These are phyloP conservation scores for Hemiprocne comata DNA, from an alignment of 2,113 vertebrate species.

Conservation along the genomic window DNA sequence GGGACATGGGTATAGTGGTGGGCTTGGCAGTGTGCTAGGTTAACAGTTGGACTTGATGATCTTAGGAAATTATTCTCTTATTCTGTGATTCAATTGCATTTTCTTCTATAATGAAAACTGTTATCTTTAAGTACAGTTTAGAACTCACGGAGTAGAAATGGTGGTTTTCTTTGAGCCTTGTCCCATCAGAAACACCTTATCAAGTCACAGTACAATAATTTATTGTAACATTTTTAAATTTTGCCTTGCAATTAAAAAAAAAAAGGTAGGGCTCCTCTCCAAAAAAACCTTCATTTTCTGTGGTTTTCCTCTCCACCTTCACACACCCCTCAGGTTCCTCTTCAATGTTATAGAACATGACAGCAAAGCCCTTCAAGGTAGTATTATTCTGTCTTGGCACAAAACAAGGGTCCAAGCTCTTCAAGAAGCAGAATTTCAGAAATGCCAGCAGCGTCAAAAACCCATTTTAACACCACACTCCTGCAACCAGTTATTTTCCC, in stretches of 20 bases:
- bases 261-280: background rate
- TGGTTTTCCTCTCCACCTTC: background rate
- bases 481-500: background rate
- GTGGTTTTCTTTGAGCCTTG: background rate
- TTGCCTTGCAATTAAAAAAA: background rate
- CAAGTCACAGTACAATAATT: background rate
- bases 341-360: background rate
- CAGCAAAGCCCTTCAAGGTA: background rate
- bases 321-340: background rate
- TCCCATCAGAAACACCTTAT: background rate
- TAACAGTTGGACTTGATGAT: no score
- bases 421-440: background rate
- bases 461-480: background rate
- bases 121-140: background rate
- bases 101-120: background rate
- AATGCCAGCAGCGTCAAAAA: background rate
- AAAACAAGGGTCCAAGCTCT: background rate
- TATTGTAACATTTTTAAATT: background rate
- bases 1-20: no score
- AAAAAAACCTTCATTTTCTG: background rate
- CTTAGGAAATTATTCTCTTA: no score
- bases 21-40: no score
- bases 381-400: background rate
- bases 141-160: background rate
- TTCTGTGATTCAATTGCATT: background rate